Percentiles rank a stretch among this genome's conserved stretches.
Evolutionary conservation across 1,140 invertebrate species (phyloP).

Genomic region (Euura lappo): DNA sequence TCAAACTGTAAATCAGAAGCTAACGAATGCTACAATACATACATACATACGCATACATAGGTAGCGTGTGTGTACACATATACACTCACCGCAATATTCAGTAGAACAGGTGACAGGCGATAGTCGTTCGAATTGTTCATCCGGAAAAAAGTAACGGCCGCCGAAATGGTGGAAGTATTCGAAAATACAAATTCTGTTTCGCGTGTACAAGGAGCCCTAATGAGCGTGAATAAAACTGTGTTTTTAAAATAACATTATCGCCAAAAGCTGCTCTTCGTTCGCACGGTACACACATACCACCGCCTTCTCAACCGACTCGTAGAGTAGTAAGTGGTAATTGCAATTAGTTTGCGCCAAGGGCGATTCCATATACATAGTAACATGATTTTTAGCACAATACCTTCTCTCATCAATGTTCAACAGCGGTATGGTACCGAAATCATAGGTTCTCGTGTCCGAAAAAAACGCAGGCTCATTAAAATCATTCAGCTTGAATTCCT

Average conservation of each 20-base stretch:
- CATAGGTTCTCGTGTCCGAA: constrained; percentile 32
- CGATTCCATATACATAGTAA: background rate
- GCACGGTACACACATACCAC: background rate
- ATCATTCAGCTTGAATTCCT: constrained; percentile 26
- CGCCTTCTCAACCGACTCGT: background rate
- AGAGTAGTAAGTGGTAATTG: background rate
- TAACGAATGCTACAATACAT: too few species aligned
- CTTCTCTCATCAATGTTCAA: constrained; percentile 29
- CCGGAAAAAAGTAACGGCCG: constrained; percentile 27
- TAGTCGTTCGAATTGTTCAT: constrained; percentile 28
- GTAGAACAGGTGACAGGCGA: constrained; percentile 24
- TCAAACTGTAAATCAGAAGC: too few species aligned
- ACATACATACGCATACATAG: too few species aligned
- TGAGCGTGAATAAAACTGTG: background rate
- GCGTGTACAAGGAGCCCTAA: constrained; percentile 30
- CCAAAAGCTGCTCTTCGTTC: background rate
- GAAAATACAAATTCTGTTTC: constrained; percentile 35
- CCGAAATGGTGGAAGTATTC: constrained; percentile 40
- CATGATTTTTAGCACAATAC: constrained; percentile 17
- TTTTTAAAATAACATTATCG: background rate
- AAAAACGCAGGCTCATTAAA: constrained; percentile 38
- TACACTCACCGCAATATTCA: constrained; percentile 30
- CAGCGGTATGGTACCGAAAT: constrained; percentile 45
- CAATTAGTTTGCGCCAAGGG: background rate
- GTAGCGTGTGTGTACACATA: too few species aligned